Evolutionary conservation across 2,797 vertebrate species (phyloP), one percentile per base, ranked within the genome.

Genomic region (Macropus fuliginosus): DNA sequence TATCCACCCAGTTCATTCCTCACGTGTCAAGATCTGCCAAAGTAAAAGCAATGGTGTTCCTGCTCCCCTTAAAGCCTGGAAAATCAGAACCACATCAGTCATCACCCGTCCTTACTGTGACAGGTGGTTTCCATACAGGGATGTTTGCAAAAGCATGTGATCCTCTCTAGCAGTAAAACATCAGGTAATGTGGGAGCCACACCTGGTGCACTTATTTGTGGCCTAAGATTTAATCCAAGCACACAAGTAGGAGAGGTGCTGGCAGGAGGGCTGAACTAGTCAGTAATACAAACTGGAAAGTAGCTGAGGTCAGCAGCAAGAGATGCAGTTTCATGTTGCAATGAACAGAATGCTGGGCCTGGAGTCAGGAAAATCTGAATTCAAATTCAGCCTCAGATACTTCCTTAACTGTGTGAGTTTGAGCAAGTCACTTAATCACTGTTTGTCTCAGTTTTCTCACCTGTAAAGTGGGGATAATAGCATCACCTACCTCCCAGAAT

Each of bases 61-160:
- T 62, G 91, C 91, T 94, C 12, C 95, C 21, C 52, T 93, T 52
- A 74, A 11, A 57, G 29, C 18, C 91, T 0, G 46, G 54, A 89
- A 96, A 93, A 92, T 46, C 57, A 92, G 29, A 96, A 91, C 87
- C 94, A n/a, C 24, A 12, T 46, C 16, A 94, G 90, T 52, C 31
- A 91, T 27, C 90, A 94, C 29, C 92, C 56, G 12, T 28, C 90
- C 91, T 96, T 94, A 56, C 93, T 93, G 50, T 90, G 31, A 94
- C 93, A 91, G 92, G 11, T 92, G 95, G 95, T 92, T 56, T 55
- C 74, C 91, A 95, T 81, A 93, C 56, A 97, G 74, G 94, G 96
- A 96, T 16, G 62, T 96, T 93, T 92, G 55, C 56, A 57, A 28
- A 57, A 57, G 56, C 8, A 28, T 10, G 56, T 28, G 56, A 57